Evolutionary conservation across 2,797 vertebrate species (phyloP).

Genomic region (Gadopsis marmoratus): DNA sequence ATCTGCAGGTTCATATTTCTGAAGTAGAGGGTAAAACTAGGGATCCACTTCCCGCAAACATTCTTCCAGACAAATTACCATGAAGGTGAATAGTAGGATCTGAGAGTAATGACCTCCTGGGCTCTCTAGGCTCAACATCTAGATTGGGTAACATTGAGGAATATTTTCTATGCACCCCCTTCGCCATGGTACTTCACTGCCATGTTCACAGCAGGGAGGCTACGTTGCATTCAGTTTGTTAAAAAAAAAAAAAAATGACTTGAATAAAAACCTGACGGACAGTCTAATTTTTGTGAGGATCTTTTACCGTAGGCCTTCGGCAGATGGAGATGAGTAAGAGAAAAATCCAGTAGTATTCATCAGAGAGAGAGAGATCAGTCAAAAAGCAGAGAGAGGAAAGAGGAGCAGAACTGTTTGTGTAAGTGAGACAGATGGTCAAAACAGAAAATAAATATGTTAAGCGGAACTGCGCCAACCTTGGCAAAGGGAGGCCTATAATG

Average conservation of each 20-base stretch:
- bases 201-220: conserved; percentile 8
- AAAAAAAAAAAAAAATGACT: conserved; percentile 24
- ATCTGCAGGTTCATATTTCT: background rate
- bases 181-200: background rate
- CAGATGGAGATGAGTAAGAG: conserved; percentile 70
- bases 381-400: conserved; percentile 38
- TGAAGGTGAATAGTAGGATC: background rate
- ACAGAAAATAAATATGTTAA: conserved; percentile 72
- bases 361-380: conserved; percentile 57
- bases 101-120: conserved; percentile 15
- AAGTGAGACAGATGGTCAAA: conserved; percentile 75
- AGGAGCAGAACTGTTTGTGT: conserved; percentile 52
- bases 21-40: background rate
- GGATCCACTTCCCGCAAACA: background rate
- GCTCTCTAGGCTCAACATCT: conserved; percentile 15
- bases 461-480: conserved; percentile 53
- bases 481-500: conserved; percentile 22
- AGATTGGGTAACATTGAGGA: conserved; percentile 15
- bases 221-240: background rate
- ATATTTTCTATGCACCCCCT: conserved; percentile 19
- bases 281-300: conserved; percentile 57
- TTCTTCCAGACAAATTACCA: conserved; percentile 25
- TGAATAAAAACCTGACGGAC: conserved; percentile 27
- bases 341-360: conserved; percentile 57
- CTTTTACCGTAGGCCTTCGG: conserved; percentile 63